Evolutionary conservation across 2,888 invertebrate genomes (phyloP), one percentile per base, ranked within the genome.

Genomic region (Drosophila bunnanda): DNA sequence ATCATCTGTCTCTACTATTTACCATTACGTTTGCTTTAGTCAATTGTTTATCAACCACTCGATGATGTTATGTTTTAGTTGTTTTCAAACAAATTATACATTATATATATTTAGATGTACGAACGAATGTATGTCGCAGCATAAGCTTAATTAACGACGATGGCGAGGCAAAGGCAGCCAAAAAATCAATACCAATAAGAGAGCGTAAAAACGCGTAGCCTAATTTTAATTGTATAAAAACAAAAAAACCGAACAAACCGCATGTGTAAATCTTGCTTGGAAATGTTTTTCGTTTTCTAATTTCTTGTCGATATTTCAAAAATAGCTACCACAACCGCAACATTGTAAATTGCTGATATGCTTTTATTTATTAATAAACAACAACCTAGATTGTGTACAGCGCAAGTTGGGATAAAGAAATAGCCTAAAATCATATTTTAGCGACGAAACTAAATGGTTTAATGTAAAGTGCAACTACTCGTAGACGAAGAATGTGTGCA

Each of bases 11-110:
- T 41, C 10, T 44, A 68, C 46, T 41, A 60, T 60, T 30, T 60
- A 71, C 56, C 52, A 53, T 56, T 65, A 57, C 86, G 73, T 81
- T 86, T 83, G 83, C 75, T 66, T 84, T 85, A 84, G 82, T 84
- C 77, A 88, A 88, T 82, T 83, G 85, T 82, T 87, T 87, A 75
- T 67, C 28, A 78, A 71, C 70, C 64, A 59, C 75, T 78, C 67
- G 68, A 56, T 83, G 76, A 75, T 86, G 76, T 82, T 83, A 83
- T 77, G 78, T 77, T 80, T 76, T 68, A 78, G 76, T 74, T 83
- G 79, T 86, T 86, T 82, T 80, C 56, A 55, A 54, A 66, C 39
- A 54, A 57, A 50, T 38, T 43, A 44, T 28, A 22, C 48, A 48
- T 46, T 46, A 57, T 25, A 46, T 74, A 53, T 66, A 53, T 28